phyloP scores from a whole-genome alignment of 2,888 invertebrate species.

The Molorchus minor region DNA sequence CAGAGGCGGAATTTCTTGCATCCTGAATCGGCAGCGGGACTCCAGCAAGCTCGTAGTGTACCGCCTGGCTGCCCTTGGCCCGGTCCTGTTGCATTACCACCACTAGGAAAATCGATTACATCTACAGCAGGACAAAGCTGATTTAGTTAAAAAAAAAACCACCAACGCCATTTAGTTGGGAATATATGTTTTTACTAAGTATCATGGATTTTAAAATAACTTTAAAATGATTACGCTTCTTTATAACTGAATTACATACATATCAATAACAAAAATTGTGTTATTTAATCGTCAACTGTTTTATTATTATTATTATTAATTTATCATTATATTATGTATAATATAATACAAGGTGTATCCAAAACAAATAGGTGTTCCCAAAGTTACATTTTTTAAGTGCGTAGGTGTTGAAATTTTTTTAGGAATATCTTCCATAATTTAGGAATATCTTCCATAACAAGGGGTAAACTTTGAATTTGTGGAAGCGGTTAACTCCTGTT shows the following conservation, averaged over 20 bases:
- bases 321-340: too few species aligned
- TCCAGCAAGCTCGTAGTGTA: conserved; percentile 62
- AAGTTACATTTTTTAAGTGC: too few species aligned
- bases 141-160: conserved; percentile 47
- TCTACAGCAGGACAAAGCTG: conserved; percentile 57
- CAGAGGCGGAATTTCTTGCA: conserved; percentile 87
- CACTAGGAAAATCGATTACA: conserved; percentile 44
- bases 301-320: too few species aligned
- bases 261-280: not conserved
- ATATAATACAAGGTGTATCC: too few species aligned
- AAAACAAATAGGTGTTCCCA: too few species aligned
- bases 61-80: conserved; percentile 81
- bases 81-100: conserved; percentile 79
- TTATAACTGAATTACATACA: too few species aligned
- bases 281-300: too few species aligned
- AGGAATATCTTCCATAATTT: too few species aligned
- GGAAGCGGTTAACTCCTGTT: too few species aligned
- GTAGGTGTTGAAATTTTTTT: too few species aligned
- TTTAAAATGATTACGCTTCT: not conserved
- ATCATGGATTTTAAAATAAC: conserved; percentile 39
- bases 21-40: conserved; percentile 82
- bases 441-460: too few species aligned
- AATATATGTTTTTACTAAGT: conserved; percentile 48
- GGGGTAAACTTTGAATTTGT: too few species aligned
- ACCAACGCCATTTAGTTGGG: conserved; percentile 43